A percentile compares a stretch with the other conserved stretches of the same genome.
Conservation (phyloP, 2,888 invertebrate genomes). For the Athrips mouffetella region DNA sequence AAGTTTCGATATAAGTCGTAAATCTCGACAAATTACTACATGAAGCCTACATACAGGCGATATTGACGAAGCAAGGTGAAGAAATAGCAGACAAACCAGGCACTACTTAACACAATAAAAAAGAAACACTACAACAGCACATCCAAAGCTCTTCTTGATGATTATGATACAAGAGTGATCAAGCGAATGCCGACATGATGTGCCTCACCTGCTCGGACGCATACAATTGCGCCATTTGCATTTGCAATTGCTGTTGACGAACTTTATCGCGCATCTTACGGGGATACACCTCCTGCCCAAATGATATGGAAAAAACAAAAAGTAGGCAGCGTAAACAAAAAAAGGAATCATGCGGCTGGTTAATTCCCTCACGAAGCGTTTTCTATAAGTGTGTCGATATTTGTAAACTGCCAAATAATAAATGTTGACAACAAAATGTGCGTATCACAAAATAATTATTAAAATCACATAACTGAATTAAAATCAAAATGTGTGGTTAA, state of each 20-base stretch:
- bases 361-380: constrained; percentile 56
- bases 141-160: constrained; percentile 70
- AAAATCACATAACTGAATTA: constrained; percentile 42
- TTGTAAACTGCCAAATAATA: constrained; percentile 40
- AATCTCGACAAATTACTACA: constrained; percentile 23
- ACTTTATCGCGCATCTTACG: constrained; percentile 90
- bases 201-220: constrained; percentile 76
- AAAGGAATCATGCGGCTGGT: constrained; percentile 66
- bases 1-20: constrained; percentile 6
- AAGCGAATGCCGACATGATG: constrained; percentile 70
- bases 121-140: constrained; percentile 65
- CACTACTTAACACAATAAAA: constrained; percentile 41
- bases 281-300: constrained; percentile 87
- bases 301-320: constrained; percentile 78
- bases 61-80: constrained; percentile 45
- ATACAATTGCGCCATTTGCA: constrained; percentile 78
- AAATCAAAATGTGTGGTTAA: constrained; percentile 55
- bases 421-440: constrained; percentile 43
- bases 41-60: constrained; percentile 35
- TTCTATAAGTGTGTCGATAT: constrained; percentile 34
- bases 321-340: constrained; percentile 77
- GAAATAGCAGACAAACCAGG: constrained; percentile 51
- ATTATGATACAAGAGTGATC: constrained; percentile 51
- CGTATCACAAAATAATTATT: constrained; percentile 43
- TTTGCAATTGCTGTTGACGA: constrained; percentile 82